These are phyloP conservation scores for Cottoperca gobio DNA, from an alignment of 2,797 vertebrate species.

Conservation along the genomic window DNA sequence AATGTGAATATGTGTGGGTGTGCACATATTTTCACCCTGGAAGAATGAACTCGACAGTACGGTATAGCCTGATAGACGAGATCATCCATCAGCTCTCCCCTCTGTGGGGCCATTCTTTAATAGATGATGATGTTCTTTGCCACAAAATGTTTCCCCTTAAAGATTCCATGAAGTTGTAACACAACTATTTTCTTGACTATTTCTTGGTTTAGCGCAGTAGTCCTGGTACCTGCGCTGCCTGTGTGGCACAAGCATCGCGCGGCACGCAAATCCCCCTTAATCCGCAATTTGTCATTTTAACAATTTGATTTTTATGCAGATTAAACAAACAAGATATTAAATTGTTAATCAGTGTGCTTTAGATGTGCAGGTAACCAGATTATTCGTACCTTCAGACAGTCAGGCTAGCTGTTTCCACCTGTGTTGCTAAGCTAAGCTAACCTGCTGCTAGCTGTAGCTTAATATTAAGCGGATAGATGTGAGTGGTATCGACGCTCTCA, in stretches of 20 bases:
- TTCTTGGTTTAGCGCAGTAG: neutral
- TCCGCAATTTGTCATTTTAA: neutral
- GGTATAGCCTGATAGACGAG: slow-evolving; percentile 12
- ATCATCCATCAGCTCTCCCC: slow-evolving; percentile 29
- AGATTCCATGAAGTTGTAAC: slow-evolving; percentile 12
- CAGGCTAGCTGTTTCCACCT: neutral
- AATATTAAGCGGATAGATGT: neutral
- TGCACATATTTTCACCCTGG: neutral
- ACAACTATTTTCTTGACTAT: neutral
- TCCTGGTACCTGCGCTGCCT: slow-evolving; percentile 1
- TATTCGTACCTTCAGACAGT: no score
- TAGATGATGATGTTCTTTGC: slow-evolving; percentile 5
- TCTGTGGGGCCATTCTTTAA: slow-evolving; percentile 4
- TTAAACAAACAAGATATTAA: no score
- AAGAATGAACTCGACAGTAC: slow-evolving; percentile 17
- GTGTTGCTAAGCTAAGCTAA: neutral
- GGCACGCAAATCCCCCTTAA: neutral
- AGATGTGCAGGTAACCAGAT: no score
- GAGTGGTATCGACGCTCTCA: neutral
- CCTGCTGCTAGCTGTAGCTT: neutral
- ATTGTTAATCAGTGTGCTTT: neutral
- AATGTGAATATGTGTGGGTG: neutral
- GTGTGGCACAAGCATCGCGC: slow-evolving; percentile 2
- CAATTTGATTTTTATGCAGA: no score
- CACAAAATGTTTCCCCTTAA: slow-evolving; percentile 1